Percentiles rank a stretch among this genome's conserved stretches.
Conservation (phyloP, 2,113 vertebrate genomes). For the Lamprologus tigripictilis region DNA sequence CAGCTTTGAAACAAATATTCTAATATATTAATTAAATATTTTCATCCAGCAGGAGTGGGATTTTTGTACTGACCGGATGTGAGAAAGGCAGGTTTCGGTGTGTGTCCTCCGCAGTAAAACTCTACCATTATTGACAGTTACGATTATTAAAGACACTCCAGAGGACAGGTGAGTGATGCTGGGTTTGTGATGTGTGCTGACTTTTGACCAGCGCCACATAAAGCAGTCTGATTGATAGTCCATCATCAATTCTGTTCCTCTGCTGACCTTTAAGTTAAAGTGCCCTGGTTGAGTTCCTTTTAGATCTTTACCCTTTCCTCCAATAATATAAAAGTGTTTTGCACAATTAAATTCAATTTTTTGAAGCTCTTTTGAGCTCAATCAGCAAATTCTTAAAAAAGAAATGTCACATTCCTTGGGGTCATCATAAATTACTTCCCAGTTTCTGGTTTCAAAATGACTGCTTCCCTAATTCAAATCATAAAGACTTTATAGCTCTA, state of each 20-base stretch:
- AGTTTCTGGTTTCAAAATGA: neutral
- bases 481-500: neutral
- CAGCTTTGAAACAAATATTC: neutral
- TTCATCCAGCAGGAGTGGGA: neutral
- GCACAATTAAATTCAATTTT: neutral
- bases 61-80: neutral
- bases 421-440: slow-evolving; percentile 17
- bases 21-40: neutral
- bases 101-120: neutral
- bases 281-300: neutral
- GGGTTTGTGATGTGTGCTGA: neutral
- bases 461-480: neutral
- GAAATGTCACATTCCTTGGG: neutral
- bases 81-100: neutral
- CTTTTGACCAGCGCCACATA: neutral
- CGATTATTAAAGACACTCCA: neutral
- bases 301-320: neutral
- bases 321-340: neutral
- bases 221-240: neutral
- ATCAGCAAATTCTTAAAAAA: slow-evolving; percentile 1
- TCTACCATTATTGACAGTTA: neutral
- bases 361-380: neutral
- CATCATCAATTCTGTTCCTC: neutral
- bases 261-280: neutral
- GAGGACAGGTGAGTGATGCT: neutral